Base-by-base conservation (phyloP, 2,113 vertebrate genomes). In the Boleophthalmus pectinirostris region DNA sequence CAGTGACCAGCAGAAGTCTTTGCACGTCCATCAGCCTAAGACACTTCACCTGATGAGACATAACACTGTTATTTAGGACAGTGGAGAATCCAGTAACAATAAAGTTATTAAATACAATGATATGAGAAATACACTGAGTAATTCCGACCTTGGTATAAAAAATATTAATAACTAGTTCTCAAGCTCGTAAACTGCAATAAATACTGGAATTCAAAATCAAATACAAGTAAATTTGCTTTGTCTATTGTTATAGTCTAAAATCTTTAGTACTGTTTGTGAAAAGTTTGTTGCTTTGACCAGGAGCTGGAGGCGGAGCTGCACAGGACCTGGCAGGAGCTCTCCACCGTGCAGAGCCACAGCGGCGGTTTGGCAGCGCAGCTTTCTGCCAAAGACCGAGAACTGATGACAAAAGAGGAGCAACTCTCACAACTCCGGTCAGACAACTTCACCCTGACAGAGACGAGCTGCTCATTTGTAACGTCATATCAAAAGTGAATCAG, bases 261-360 rank as follows among this genome's bases (percentile, higher is more conserved):
- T 21, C 13, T 18, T 10, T n/a, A 11, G 15, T n/a, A 43, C n/a
- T 5, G n/a, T 66, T 23, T n/a, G 63, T 29, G 25, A 8, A 5
- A 57, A 24, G 12, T 58, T 58, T 64, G 0, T 16, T 81, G 8
- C 80, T 47, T 21, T 63, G 83, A 82, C 47, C 77, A 96, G 96
- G 85, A 83, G 82, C 78, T 96, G 80, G 92, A 96, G 87, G 85
- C 74, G 58, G 81, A 94, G 77, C 82, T 95, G 57, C 82, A 82
- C 67, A 91, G 72, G 7, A 73, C 87, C 66, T 90, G 82, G 78
- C 75, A 86, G 69, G 85, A 94, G 78, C 73, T 93, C 51, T 89
- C 90, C 66, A 73, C 78, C 33, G 74, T 92, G 29, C 82, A 67
- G 64, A 90, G 63, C 58, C 77, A 77, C 64, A 90, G 76, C 29